phyloP scores from a whole-genome alignment of 2,113 vertebrate species.

The Corvus cornix region DNA sequence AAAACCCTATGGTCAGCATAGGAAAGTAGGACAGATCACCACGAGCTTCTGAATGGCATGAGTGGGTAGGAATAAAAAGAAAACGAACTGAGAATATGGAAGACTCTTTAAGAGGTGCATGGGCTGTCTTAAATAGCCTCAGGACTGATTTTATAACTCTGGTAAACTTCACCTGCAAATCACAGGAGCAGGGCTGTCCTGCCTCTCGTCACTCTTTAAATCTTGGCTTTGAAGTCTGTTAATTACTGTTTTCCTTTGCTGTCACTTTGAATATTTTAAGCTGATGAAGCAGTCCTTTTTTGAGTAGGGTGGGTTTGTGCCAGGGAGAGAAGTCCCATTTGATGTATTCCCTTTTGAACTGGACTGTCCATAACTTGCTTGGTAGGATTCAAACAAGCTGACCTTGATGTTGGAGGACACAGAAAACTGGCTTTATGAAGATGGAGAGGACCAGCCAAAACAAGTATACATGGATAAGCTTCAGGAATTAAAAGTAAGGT shows the following conservation, averaged over 20 bases:
- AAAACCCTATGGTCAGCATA: not conserved
- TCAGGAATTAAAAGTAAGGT: constrained; percentile 84
- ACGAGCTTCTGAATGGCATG: fast-evolving
- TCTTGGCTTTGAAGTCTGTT: not conserved
- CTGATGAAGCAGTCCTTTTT: not conserved
- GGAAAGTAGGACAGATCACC: not conserved
- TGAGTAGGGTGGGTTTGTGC: not conserved
- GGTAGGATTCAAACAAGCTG: constrained; percentile 80
- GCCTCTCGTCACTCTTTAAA: not conserved
- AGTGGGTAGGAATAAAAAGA: not conserved
- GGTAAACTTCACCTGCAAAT: not conserved
- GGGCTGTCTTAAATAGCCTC: not conserved
- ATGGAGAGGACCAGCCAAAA: constrained; percentile 93
- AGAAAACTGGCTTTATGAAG: constrained; percentile 95
- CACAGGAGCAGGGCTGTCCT: not conserved
- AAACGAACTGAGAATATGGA: not conserved
- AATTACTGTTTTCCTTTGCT: not conserved
- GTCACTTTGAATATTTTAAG: not conserved
- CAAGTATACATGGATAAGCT: constrained; percentile 94
- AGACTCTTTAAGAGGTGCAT: not conserved
- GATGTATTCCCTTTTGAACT: not conserved
- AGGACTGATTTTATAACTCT: not conserved
- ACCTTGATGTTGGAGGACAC: constrained; percentile 88
- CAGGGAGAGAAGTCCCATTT: not conserved
- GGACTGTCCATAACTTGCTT: not conserved